Percentiles rank a stretch among this genome's conserved stretches.
Conservation (phyloP, 1,140 invertebrate species). For the Procambarus virginalis region DNA sequence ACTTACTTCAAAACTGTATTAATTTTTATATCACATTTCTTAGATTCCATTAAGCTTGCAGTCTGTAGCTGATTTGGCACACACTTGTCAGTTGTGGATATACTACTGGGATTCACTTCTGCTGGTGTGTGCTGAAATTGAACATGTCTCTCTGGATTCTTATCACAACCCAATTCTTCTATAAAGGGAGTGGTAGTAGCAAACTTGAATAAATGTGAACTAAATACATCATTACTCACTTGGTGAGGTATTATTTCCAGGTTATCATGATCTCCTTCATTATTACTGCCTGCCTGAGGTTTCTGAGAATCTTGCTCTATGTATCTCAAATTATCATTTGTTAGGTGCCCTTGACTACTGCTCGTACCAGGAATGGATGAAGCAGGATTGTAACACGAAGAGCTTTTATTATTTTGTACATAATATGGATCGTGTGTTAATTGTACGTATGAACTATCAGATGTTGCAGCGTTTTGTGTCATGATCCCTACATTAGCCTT, state of each 20-base stretch:
- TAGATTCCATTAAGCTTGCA: not conserved
- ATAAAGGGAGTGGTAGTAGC: not conserved
- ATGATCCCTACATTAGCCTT: not conserved
- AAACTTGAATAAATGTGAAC: not conserved
- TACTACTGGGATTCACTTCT: not conserved
- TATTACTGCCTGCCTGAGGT: not conserved
- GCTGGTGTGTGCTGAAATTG: not conserved
- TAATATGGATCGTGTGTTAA: not conserved
- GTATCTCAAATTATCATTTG: not conserved
- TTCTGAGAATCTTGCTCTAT: not conserved
- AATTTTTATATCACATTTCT: not conserved
- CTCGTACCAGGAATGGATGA: not conserved
- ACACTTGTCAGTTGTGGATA: not conserved
- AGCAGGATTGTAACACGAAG: not conserved
- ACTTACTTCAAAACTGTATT: constrained; percentile 20
- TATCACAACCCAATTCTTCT: not conserved
- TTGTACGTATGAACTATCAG: not conserved
- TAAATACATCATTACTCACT: not conserved
- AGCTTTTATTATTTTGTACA: not conserved
- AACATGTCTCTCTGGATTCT: constrained; percentile 15
- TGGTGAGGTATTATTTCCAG: not conserved
- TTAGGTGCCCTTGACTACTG: not conserved
- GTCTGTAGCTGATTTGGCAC: not conserved
- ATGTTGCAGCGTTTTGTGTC: not conserved
- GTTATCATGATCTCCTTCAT: not conserved